These are phyloP conservation scores for Syngnathoides biaculeatus DNA, from an alignment of 2,113 vertebrate genomes.

Conservation along the genomic window DNA sequence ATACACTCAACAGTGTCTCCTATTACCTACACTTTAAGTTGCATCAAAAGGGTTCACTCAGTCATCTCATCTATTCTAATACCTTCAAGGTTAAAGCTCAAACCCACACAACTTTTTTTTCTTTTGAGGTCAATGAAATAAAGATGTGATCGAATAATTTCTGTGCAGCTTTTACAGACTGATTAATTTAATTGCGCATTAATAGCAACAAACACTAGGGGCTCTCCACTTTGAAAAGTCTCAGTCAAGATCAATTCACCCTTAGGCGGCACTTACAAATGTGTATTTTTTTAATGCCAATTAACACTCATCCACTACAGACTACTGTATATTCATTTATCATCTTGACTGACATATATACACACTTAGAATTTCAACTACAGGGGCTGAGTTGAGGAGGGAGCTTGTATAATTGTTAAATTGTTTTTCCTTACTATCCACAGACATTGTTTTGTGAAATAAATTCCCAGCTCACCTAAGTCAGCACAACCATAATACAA, in stretches of 20 bases:
- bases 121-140: neutral
- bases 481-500: too few relatives aligned
- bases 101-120: neutral
- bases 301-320: neutral
- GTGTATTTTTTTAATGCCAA: neutral
- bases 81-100: neutral
- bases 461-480: too few relatives aligned
- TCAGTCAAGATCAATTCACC: neutral
- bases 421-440: too few relatives aligned
- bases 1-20: neutral
- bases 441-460: too few relatives aligned
- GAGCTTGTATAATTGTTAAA: too few relatives aligned
- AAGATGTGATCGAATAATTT: neutral
- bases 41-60: too few relatives aligned
- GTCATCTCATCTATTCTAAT: neutral
- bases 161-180: neutral
- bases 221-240: neutral
- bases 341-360: too few relatives aligned
- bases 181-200: conserved; percentile 3
- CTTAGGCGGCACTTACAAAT: neutral
- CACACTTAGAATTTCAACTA: too few relatives aligned
- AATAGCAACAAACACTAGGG: neutral
- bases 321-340: neutral
- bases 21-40: too few relatives aligned
- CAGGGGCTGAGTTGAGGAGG: too few relatives aligned